These are phyloP conservation scores for Anabas testudineus DNA, from an alignment of 2,797 vertebrate genomes.

Conservation along the genomic window DNA sequence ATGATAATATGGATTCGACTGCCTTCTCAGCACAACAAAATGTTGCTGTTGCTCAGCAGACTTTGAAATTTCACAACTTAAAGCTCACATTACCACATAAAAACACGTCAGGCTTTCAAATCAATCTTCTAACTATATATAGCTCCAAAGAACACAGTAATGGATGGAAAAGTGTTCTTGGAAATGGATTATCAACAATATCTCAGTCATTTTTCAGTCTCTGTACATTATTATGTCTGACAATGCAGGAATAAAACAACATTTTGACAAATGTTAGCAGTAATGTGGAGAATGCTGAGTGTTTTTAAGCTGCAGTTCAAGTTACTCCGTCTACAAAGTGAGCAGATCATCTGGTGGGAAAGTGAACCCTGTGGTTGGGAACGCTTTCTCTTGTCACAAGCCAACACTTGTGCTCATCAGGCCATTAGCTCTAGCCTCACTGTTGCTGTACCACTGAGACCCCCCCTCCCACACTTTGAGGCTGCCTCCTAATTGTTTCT, in stretches of 20 bases:
- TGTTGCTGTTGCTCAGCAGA: too few relatives aligned
- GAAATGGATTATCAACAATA: background rate
- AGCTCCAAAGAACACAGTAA: background rate
- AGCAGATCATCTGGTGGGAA: conserved; percentile 1
- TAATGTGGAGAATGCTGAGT: background rate
- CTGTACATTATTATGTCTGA: background rate
- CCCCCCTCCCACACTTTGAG: conserved; percentile 13
- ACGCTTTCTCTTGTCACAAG: conserved; percentile 7
- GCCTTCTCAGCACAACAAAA: background rate
- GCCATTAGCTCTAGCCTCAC: conserved; percentile 30
- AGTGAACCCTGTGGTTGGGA: conserved; percentile 8
- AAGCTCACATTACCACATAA: background rate
- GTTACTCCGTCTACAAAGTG: background rate
- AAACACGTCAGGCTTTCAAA: background rate
- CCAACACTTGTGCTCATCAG: conserved; percentile 10
- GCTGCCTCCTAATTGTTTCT: conserved; percentile 34
- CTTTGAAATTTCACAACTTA: background rate
- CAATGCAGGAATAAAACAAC: background rate
- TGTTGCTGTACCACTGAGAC: conserved; percentile 23
- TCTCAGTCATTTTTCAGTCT: background rate
- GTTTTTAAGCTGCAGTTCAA: background rate
- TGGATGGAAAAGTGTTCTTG: background rate
- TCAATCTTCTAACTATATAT: background rate
- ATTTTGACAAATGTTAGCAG: background rate
- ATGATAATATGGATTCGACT: background rate